phyloP scores from a whole-genome alignment of 2,113 vertebrate species.

The Otis tarda region DNA sequence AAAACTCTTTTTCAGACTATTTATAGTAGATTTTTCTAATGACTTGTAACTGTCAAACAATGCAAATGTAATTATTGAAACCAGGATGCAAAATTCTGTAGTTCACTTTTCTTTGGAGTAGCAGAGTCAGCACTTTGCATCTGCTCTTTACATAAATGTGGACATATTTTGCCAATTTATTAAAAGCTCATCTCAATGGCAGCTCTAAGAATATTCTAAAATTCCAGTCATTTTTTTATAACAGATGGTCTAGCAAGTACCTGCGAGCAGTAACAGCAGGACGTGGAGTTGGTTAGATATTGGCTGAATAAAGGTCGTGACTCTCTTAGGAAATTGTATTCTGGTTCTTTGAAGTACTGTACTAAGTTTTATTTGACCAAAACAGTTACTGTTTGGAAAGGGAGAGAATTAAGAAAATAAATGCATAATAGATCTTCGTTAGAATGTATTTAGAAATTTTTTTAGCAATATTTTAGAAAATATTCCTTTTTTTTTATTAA shows the following conservation, averaged over 20 bases:
- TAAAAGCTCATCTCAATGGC: neutral
- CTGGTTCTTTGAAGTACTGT: neutral
- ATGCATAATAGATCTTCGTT: neutral
- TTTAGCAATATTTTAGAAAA: neutral
- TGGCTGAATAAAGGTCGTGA: conserved; percentile 40
- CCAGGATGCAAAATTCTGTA: neutral
- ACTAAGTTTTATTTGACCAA: neutral
- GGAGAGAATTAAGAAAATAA: neutral
- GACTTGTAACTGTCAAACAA: neutral
- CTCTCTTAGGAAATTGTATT: conserved; percentile 13
- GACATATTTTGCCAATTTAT: neutral
- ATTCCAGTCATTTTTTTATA: neutral
- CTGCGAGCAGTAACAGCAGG: conserved; percentile 33
- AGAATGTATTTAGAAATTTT: neutral
- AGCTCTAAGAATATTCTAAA: neutral
- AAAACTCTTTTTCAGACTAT: neutral
- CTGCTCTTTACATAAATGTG: neutral
- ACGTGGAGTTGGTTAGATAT: neutral
- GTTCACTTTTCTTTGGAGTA: neutral
- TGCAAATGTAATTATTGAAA: neutral
- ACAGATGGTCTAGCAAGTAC: conserved; percentile 46
- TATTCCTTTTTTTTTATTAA: neutral
- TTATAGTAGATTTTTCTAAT: neutral
- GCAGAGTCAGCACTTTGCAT: neutral
- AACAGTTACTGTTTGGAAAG: neutral